Evolutionary conservation across 2,888 invertebrate species (phyloP), one percentile per base, ranked within the genome.

Genomic region (Amphipoea oculea): DNA sequence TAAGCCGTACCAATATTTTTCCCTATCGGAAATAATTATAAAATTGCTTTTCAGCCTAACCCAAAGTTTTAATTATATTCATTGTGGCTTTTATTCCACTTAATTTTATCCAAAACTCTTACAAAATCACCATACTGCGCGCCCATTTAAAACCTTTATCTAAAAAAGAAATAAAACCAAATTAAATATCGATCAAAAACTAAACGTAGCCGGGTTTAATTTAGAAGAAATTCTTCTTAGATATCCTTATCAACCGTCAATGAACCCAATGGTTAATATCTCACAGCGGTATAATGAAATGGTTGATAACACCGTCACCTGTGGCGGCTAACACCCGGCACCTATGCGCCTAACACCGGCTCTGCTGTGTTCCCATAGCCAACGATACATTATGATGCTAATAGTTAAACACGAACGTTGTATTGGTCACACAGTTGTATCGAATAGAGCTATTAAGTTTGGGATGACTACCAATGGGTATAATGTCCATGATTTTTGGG

Each of bases 111-210:
- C 6, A 69, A 57, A 75, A 29, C 29, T 6, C 29, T 40, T 51
- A 62, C 4, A 65, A 66, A 71, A 74, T 51, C 51, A 73, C 62
- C 48, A 40, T 51, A 74, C 36, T 51, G 48, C 17, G 70, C 66
- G 40, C 23, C 70, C 78, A 79, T 80, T 69, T 68, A 72, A 69
- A 48, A 48, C 66, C n/a, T 14, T 76, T 76, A 67, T 57, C 70
- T 85, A 78, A 45, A 78, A 45, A 76, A 76, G 76, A 67, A 84
- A 86, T 88, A 84, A 80, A 88, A 73, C 79, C 62, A 81, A 81
- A 89, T 89, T 85, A 86, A 87, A 85, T 87, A 86, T 81, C 86
- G 88, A 88, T 89, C 80, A 82, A 89, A 74, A 86, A 70, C 78
- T 71, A 82, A 78, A 76, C 78, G 76, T 23, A 12, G 60, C 79